Evolutionary conservation across 2,113 vertebrate species (phyloP), one percentile per base, ranked within the genome.

Genomic region (Mastomys coucha): DNA sequence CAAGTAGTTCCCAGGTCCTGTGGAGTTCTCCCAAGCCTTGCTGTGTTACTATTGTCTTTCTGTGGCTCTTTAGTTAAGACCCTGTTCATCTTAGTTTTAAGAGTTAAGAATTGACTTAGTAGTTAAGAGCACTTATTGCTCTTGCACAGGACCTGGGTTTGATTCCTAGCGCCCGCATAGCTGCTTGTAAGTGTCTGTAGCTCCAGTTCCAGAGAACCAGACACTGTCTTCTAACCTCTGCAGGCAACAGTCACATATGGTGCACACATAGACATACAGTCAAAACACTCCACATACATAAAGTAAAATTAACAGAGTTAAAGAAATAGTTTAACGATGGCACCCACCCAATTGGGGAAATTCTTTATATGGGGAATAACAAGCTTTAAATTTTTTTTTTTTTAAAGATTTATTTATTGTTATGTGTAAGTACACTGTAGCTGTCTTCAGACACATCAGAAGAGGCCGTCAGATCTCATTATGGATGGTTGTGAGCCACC

Each of bases 321-420:
- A 89, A 88, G 84, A 89, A 91, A 88, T 58, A 90, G 31, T 20
- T 78, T 80, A 70, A 96, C 28, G 72, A 80, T 96, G 96, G 85
- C 7, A 91, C 81, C 95, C 13, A 88, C 26, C 75, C 88, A 10
- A 70, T 72, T 81, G 91, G 67, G 69, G 82, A 95, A 67, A 45
- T 45, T 45, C 45, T 45, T 45, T 45, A 45, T 45, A 45, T 45
- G 45, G 45, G 45, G 45, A 45, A 67, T 67, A 96, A 94, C 85
- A 33, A 19, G 22, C 20, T 88, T 96, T 67, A 45, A n/a, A n/a
- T n/a, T n/a, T n/a, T n/a, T n/a, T n/a, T n/a, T n/a, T n/a, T n/a
- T n/a, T n/a, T n/a, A n/a, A n/a, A n/a, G n/a, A n/a, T n/a, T n/a
- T n/a, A n/a, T n/a, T n/a, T n/a, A n/a, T n/a, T n/a, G n/a, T n/a